These are phyloP conservation scores for Channa argus DNA, from an alignment of 2,113 vertebrate species.

Conservation along the genomic window DNA sequence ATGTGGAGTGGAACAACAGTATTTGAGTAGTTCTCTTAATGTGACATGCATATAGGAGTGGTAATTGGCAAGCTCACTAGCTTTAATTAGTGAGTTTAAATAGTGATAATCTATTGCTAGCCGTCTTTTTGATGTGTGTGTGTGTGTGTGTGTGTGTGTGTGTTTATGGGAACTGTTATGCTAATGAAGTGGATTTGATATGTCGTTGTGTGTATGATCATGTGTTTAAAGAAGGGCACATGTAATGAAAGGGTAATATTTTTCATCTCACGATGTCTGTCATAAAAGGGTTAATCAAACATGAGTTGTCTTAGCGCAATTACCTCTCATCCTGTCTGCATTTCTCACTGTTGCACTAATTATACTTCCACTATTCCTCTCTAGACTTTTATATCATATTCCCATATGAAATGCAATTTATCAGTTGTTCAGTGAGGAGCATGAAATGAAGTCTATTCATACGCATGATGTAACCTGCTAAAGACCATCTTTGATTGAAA, in stretches of 20 bases:
- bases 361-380: constrained; percentile 8
- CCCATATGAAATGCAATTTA: constrained; percentile 1
- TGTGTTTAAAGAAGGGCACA: constrained; percentile 17
- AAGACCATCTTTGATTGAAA: constrained; percentile 6
- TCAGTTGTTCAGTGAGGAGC: constrained; percentile 28
- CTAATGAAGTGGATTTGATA: constrained; percentile 30
- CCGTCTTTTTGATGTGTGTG: constrained; percentile 49
- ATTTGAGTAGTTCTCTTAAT: constrained; percentile 33
- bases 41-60: constrained; percentile 38
- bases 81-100: constrained; percentile 68
- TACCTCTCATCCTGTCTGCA: too few species aligned
- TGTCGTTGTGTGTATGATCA: background rate
- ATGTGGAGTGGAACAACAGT: constrained; percentile 7
- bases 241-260: background rate
- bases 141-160: too few species aligned
- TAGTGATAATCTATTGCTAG: constrained; percentile 25
- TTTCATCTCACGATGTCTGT: background rate
- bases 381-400: background rate
- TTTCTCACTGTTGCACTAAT: constrained; percentile 23
- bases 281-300: background rate
- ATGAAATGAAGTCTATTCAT: constrained; percentile 54
- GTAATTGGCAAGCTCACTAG: constrained; percentile 65
- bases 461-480: constrained; percentile 9
- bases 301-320: background rate
- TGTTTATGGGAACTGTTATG: constrained; percentile 34